Base-by-base conservation (phyloP, 1,140 invertebrate species). In the Aradophagus sp. region DNA sequence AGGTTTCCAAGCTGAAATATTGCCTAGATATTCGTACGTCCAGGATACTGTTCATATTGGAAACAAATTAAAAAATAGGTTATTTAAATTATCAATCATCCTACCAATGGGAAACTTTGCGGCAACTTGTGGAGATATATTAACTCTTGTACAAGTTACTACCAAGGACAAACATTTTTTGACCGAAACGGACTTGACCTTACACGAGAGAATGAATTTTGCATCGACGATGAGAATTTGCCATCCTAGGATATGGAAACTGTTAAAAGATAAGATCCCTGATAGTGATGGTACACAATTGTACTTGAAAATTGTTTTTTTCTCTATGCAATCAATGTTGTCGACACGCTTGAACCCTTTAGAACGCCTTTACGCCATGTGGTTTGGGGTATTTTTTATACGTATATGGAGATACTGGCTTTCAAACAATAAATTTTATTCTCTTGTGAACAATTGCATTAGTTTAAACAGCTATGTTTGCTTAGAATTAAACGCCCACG, bases 131-230 rank as follows among this genome's bases (percentile, higher is more conserved):
- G 52, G 44, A 3, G 56, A 63, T 32, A 26, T 73, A 0, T 14
- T 52, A 27, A 34, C 52, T 13, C 6, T 68, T 0, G 34, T 55
- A 16, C 31, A 32, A 6, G 15, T 1, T 1, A 47, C 47, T 14
- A 35, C 58, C 7, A 63, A 65, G 27, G 59, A 65, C 13, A 65
- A 74, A 48, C 71, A 74, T 38, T 48, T 45, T 11, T 20, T 74
- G 3, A 74, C 45, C 11, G 19, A 56, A 56, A 14, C 15, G 16
- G 44, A 73, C 41, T 20, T 68, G 6, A 52, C 58, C 15, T 10
- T 31, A 1, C 34, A 65, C 15, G 63, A 68, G 14, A 68, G 68
- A 12, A 73, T 73, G 56, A 63, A 72, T 55, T 72, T 59, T 34
- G 13, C 23, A 10, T 72, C 69, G 0, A 50, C 32, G 3, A 7